Conservation (phyloP, 1,140 invertebrate species). For the Zelostemma sp. region DNA sequence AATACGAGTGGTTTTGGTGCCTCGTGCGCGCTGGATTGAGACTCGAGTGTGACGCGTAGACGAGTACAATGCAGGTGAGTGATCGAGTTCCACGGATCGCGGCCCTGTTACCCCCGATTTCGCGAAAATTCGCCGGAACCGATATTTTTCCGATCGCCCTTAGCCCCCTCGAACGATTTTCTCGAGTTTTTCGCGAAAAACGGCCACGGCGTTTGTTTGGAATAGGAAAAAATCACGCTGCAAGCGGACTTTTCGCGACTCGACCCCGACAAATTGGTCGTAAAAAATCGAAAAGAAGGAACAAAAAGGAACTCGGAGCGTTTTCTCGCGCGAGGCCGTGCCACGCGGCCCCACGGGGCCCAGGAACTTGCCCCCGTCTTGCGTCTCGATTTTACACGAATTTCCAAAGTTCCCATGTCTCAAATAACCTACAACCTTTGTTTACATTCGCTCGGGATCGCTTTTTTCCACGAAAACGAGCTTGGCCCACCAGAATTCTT, state of each 20-base stretch:
- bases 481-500: constrained; percentile 69
- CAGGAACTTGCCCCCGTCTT: constrained; percentile 34
- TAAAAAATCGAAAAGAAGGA: constrained; percentile 48
- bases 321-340: constrained; percentile 56
- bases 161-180: constrained; percentile 10
- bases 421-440: constrained; percentile 71
- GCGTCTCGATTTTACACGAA: not conserved
- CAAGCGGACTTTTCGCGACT: constrained; percentile 39
- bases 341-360: constrained; percentile 39
- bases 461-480: constrained; percentile 73
- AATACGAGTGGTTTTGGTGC: not conserved
- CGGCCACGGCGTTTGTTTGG: constrained; percentile 59
- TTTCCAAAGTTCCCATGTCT: not conserved
- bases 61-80: constrained; percentile 69
- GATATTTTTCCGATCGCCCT: constrained; percentile 5
- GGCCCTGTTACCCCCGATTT: not conserved
- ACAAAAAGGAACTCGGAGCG: constrained; percentile 14
- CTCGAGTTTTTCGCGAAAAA: not conserved
- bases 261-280: constrained; percentile 23
- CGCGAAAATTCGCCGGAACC: not conserved
- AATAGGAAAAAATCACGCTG: constrained; percentile 52
- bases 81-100: constrained; percentile 38
- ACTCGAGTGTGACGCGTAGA: constrained; percentile 63
- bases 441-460: constrained; percentile 73
- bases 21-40: constrained; percentile 12